Evolutionary conservation across 2,113 vertebrate species (phyloP), one percentile per base, ranked within the genome.

Genomic region (Oryzias javanicus): DNA sequence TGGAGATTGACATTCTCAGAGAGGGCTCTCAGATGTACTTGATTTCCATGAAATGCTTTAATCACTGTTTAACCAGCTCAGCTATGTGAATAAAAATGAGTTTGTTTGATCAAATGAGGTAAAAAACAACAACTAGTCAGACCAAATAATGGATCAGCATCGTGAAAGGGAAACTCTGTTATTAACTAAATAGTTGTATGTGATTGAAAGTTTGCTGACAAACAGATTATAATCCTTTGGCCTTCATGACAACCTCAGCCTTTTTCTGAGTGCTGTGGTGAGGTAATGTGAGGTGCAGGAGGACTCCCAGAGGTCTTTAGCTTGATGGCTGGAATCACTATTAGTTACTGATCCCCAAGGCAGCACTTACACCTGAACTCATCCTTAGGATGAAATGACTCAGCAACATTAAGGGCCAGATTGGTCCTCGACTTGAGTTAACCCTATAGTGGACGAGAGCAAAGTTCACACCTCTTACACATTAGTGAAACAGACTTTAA

Each of bases 401-500:
- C 84, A 74, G 82, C 80, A 60, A 48, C 73, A 70, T 60, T 48
- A 62, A 57, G 78, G 49, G 64, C 55, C 67, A 76, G 64, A 75
- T 67, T 60, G 50, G 74, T 67, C 25, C 18, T 27, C 69, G 22
- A 22, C 17, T 57, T 47, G 41, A 58, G 59, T 25, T 64, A 65
- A 84, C 56, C 66, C 66, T 64, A 17, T n/a, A 64, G 64, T 49
- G 67, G 72, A 81, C 64, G 60, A 1, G 44, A 59, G 42, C 55
- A 60, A 29, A 61, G 69, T 45, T 6, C 51, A 50, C 50, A 84
- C 72, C 63, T 55, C 63, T 27, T 20, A 24, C 55, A 54, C 81
- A 85, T 86, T 83, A 83, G 64, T 60, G 58, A 80, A 82, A 86
- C 80, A 67, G 80, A 64, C 66, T 79, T 54, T 27, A 57, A 60